Percentiles rank a stretch among this genome's conserved stretches.
Evolutionary conservation across 2,113 vertebrate genomes (phyloP).

Genomic region (Odobenus rosmarus): DNA sequence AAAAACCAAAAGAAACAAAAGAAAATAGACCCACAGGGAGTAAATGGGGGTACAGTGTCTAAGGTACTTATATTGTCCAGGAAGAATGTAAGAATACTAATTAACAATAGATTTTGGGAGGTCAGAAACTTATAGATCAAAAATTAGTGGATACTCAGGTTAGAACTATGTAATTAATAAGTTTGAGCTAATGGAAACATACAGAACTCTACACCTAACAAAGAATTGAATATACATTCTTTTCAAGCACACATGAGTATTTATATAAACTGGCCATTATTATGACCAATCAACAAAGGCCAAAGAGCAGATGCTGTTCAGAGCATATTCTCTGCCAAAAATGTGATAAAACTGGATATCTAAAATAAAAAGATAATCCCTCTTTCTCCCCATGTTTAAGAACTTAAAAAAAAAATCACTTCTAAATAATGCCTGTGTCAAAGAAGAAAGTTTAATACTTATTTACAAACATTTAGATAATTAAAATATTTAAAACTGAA

Average conservation of each 20-base stretch:
- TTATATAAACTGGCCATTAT: neutral
- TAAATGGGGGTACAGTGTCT: neutral
- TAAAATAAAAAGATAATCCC: neutral
- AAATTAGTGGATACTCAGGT: neutral
- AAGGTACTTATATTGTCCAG: neutral
- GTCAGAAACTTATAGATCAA: neutral
- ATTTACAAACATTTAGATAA: neutral
- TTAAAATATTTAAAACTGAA: slow-evolving; percentile 25
- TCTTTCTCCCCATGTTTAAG: neutral
- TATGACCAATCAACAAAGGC: neutral
- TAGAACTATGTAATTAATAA: neutral
- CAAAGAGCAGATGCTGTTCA: neutral
- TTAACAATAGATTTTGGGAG: neutral
- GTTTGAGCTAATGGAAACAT: neutral
- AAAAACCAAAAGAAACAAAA: slow-evolving; percentile 10
- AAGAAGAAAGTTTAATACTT: neutral
- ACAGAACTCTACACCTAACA: neutral
- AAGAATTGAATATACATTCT: neutral
- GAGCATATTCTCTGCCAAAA: neutral
- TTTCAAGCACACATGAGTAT: neutral
- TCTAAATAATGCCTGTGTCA: neutral
- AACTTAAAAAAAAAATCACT: neutral
- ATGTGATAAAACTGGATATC: neutral
- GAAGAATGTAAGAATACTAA: neutral
- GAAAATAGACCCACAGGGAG: neutral